Base-by-base conservation (phyloP, 1,140 invertebrate species). In the Pachyrhynchus sulphureomaculatus region DNA sequence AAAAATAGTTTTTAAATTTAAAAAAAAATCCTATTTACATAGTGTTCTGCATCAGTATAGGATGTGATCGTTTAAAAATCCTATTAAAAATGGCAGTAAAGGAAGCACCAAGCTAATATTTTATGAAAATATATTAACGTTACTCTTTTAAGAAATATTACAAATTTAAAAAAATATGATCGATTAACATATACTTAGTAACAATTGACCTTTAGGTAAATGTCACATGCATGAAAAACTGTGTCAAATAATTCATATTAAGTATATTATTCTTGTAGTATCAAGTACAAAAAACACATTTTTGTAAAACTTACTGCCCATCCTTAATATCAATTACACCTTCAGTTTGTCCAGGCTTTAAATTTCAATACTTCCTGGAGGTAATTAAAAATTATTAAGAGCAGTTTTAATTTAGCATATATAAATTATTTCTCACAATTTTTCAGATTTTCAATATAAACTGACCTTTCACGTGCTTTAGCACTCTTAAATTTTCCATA, bases 31-130 rank as follows among this genome's bases (percentile, higher is more conserved):
- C 32, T 49, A 47, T 51, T 42, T 47, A 53, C 42, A 52, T 29
- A 29, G 2, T 29, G 26, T 29, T 29, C 26, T 45, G 41, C 33
- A 45, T 36, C 47, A 62, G 59, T 51, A 34, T 37, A 60, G 37
- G 47, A 9, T 29, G n/a, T n/a, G 34, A 44, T 39, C 8, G 13
- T 45, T 26, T 44, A 60, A 53, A 45, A 42, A n/a, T n/a, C 32
- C 29, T 54, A 49, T 21, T 53, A 49, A 47, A n/a, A 33, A 45
- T 26, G 13, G 18, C 33, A 37, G 34, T 36, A 55, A 62, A 62
- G 63, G 63, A 65, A 65, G 63, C 63, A 65, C 63, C 63, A 60
- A 57, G 63, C 62, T 45, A 51, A 21, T 23, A 12, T 54, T 33
- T 39, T 47, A 32, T 48, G 12, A 57, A 56, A 56, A 56, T 44